Evolutionary conservation across 2,113 vertebrate genomes (phyloP).

Genomic region (Dryoscopus gambensis): DNA sequence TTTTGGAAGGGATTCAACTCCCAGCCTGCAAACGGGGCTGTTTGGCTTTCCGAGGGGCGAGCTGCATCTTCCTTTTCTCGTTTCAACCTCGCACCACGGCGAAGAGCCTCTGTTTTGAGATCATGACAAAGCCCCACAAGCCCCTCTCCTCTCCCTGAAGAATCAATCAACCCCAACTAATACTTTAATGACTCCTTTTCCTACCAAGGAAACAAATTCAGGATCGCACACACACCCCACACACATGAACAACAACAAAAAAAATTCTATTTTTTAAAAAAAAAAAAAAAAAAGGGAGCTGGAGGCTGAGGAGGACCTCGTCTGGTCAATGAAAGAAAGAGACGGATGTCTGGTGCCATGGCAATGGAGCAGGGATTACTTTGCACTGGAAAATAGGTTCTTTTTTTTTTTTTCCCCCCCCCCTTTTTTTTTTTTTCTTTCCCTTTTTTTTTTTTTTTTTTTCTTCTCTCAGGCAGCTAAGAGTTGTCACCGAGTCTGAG

Average conservation of each 20-base stretch:
- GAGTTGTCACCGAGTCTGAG: constrained; percentile 70
- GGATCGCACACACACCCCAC: background rate
- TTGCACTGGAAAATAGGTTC: constrained; percentile 80
- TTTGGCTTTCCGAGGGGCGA: background rate
- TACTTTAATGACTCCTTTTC: constrained; percentile 73
- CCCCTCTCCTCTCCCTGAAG: constrained; percentile 49
- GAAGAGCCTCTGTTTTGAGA: constrained; percentile 34
- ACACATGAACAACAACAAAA: background rate
- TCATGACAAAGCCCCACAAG: constrained; percentile 42
- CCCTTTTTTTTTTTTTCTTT: background rate
- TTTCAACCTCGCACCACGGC: background rate
- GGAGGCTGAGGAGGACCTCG: constrained; percentile 70
- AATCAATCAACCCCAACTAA: constrained; percentile 71
- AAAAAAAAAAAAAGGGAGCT: background rate
- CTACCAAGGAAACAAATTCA: constrained; percentile 70
- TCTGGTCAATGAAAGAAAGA: constrained; percentile 86
- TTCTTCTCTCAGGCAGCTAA: constrained; percentile 67
- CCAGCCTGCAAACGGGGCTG: background rate
- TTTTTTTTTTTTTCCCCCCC: constrained; percentile 35
- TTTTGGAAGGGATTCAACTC: background rate
- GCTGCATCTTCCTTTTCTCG: background rate
- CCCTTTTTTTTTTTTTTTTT: constrained; percentile 60
- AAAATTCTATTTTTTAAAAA: background rate
- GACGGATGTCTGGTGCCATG: constrained; percentile 88
- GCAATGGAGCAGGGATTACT: constrained; percentile 87